Base-by-base conservation (phyloP, 2,797 vertebrate genomes). In the Macropodus opercularis region DNA sequence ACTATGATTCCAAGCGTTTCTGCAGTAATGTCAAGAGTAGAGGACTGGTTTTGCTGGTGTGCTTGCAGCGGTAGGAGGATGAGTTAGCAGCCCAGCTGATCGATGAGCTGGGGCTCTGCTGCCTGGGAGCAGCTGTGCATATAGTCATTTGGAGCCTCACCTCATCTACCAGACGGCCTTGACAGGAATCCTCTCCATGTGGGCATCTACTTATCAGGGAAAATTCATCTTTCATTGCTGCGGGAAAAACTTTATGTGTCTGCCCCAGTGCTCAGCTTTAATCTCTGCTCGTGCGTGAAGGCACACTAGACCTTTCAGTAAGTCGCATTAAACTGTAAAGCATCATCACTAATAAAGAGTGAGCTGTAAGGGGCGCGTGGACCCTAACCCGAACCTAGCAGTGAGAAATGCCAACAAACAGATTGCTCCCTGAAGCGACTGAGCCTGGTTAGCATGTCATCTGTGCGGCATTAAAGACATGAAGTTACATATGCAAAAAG, bases 101-200 rank as follows among this genome's bases (percentile, higher is more conserved):
- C 71, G 75, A 87, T 80, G 81, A 75, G 80, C 44, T 36, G 61
- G 77, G 76, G 71, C 58, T 49, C 27, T 24, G 67, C 61, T 78
- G 74, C 73, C 75, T 59, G 61, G 44, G 63, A 83, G 78, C 84
- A 84, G 78, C 84, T 85, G 81, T 71, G 78, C 86, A 76, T 81
- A 67, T 55, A 74, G 64, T 81, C 79, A 81, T 82, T 74, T 80
- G 72, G 84, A 75, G 80, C 67, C 75, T 74, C 68, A 78, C 71
- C 79, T 85, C 83, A 78, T 82, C 80, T 55, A 79, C 65, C 83
- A 76, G 78, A 77, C 68, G 41, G 51, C 34, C 77, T 52, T 62
- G 68, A 84, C 77, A 82, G 75, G 58, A 50, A 69, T 77, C 46
- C 50, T 85, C 66, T 76, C 79, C 77, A 74, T 12, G 22, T 69